These are phyloP conservation scores for Serrognathus titanus DNA, from an alignment of 2,888 invertebrate species.

Conservation along the genomic window DNA sequence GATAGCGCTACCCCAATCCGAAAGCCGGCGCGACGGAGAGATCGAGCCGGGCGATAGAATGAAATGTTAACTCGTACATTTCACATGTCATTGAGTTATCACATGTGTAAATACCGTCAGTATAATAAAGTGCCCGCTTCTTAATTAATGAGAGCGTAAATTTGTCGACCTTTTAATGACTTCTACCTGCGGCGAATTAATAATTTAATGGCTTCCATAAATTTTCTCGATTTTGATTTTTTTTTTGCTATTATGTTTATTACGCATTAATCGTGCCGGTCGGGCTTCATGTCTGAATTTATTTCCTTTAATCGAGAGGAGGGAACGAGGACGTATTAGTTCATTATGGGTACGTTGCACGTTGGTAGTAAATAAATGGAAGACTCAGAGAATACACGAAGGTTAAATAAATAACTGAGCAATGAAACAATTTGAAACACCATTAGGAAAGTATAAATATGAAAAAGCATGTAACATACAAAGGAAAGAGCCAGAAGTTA, in stretches of 20 bases:
- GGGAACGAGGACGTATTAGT: too few species aligned
- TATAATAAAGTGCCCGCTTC: slow-evolving; percentile 7
- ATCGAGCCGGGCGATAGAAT: slow-evolving; percentile 14
- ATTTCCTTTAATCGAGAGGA: too few species aligned
- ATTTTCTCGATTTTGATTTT: slow-evolving; percentile 1
- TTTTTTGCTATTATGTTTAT: background rate
- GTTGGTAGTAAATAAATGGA: too few species aligned
- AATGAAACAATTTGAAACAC: too few species aligned
- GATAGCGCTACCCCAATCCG: slow-evolving; percentile 3
- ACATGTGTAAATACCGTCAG: slow-evolving; percentile 21
- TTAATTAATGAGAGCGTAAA: slow-evolving; percentile 24
- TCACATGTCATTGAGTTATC: slow-evolving; percentile 20
- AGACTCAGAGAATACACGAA: too few species aligned
- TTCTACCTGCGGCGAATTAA: slow-evolving; percentile 10
- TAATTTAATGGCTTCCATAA: slow-evolving; percentile 6
- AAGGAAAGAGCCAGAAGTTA: too few species aligned
- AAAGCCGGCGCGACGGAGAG: background rate
- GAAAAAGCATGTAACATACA: too few species aligned
- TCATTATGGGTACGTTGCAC: too few species aligned
- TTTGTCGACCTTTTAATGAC: slow-evolving; percentile 16
- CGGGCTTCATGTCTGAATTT: too few species aligned
- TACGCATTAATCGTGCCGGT: too few species aligned
- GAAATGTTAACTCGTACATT: slow-evolving; percentile 21
- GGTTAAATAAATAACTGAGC: too few species aligned
- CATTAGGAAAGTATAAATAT: too few species aligned